Conservation (phyloP, 2,113 vertebrate genomes). For the Ceyx margarethae region DNA sequence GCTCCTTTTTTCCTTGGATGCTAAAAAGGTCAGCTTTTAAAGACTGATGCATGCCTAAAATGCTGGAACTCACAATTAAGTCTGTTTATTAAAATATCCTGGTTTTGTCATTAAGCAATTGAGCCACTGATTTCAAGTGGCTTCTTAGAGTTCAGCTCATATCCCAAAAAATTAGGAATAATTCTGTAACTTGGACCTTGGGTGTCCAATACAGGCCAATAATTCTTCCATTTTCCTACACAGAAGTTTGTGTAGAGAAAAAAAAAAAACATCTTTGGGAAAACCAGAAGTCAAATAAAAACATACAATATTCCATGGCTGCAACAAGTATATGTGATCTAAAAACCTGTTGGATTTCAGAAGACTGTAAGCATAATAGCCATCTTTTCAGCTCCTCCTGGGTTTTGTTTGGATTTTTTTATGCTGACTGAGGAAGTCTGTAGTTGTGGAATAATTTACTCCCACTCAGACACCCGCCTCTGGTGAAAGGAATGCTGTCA, state of each 20-base stretch:
- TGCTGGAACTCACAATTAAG: background rate
- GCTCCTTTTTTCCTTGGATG: background rate
- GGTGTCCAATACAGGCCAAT: background rate
- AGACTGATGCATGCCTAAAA: background rate
- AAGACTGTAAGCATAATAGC: background rate
- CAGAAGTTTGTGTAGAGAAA: background rate
- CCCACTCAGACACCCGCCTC: conserved; percentile 36
- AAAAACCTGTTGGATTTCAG: background rate
- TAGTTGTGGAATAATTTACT: conserved; percentile 53
- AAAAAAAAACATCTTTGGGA: background rate
- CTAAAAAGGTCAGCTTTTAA: background rate
- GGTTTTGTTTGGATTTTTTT: background rate
- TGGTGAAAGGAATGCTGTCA: conserved; percentile 64
- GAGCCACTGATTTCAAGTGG: background rate
- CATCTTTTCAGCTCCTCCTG: background rate
- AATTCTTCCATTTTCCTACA: background rate
- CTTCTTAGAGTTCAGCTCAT: background rate
- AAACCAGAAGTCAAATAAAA: background rate
- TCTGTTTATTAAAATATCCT: background rate
- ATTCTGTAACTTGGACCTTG: background rate
- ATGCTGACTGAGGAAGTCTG: conserved; percentile 44
- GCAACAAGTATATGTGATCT: background rate
- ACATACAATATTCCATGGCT: background rate
- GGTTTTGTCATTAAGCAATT: background rate
- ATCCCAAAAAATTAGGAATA: background rate